Base-by-base conservation (phyloP, 1,140 invertebrate species). In the Leptoteleia sp. region DNA sequence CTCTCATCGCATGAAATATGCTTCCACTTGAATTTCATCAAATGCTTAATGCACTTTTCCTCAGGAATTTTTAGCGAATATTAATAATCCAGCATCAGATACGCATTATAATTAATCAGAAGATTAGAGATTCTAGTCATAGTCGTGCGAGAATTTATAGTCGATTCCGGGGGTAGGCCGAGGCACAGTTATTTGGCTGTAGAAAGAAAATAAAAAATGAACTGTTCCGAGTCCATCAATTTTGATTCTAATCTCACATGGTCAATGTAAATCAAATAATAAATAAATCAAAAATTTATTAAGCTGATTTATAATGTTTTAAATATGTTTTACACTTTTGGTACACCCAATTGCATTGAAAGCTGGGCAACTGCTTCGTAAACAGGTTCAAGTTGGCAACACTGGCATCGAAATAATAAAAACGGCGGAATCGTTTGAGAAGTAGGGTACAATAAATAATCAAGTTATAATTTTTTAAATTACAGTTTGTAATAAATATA, bases 21-120 rank as follows among this genome's bases (percentile, higher is more conserved):
- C 16, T 8, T 40, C 4, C 12, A 11, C 35, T 76, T 68, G 55
- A 33, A 68, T 62, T 68, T 62, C 38, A 62, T 62, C 35, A 11
- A 54, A 67, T 45, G 13, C 27, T 42, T 25, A 15, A 25, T 64
- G 15, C 50, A 37, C 19, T 64, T 62, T 47, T 54, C 17, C 12
- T 17, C 1, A 0, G 3, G 1, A n/a, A 42, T 50, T 59, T 67
- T 54, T 67, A 16, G 9, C 25, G 5, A 16, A 45, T 48, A 37
- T 38, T 42, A 55, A 47, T 57, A 47, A 47, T 38, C 27, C 11
- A 17, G n/a, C 22, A 47, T 45, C 38, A 35, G 3, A 12, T 45
- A 45, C 33, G 17, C 12, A 65, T 50, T 35, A 42, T 37, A 52
- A 64, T 64, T 64, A 61, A 61, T 61, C 43, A 50, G 29, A 11